Conservation (phyloP, 2,113 vertebrate genomes). For the Gavialis gangeticus region DNA sequence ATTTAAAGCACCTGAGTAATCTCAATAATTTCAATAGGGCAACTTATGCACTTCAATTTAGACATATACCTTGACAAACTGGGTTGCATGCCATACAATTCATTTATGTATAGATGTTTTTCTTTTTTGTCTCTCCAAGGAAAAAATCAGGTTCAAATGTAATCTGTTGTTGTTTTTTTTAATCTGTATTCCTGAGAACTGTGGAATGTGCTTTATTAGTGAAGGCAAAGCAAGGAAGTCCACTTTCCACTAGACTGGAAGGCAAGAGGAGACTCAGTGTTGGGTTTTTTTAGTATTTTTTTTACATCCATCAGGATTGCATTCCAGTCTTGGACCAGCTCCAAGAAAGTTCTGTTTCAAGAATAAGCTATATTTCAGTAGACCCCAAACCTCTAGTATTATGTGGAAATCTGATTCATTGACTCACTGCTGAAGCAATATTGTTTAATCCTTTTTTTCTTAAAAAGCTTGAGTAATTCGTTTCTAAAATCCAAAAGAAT, state of each 20-base stretch:
- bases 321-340: background rate
- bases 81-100: background rate
- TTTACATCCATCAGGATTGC: background rate
- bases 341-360: background rate
- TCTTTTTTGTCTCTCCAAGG: background rate
- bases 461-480: background rate
- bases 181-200: background rate
- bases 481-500: background rate
- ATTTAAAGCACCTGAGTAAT: background rate
- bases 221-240: background rate
- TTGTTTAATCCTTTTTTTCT: background rate
- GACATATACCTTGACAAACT: background rate
- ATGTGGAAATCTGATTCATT: background rate
- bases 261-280: background rate
- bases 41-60: background rate
- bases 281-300: background rate
- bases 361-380: background rate
- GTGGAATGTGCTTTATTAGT: background rate
- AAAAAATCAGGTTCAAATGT: too few relatives aligned
- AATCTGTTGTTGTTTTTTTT: background rate
- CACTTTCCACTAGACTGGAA: background rate
- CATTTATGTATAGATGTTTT: rapidly evolving
- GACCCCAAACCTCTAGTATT: background rate
- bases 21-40: background rate
- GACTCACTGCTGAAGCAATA: background rate